A percentile compares a stretch with the other conserved stretches of the same genome.
Conservation (phyloP, 2,888 invertebrate species). For the Globia sparganii region DNA sequence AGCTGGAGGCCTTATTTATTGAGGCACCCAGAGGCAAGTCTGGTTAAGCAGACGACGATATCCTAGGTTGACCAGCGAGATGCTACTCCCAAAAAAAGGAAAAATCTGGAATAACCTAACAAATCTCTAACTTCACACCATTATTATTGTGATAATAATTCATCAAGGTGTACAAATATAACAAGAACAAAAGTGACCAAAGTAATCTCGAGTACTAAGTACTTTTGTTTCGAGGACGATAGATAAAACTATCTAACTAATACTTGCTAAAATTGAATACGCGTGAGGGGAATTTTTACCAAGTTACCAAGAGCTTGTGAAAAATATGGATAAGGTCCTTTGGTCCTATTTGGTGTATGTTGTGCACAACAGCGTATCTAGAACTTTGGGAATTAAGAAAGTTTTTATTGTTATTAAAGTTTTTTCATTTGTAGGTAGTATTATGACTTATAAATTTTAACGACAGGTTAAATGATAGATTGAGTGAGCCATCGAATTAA, state of each 20-base stretch:
- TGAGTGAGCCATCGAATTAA: background rate
- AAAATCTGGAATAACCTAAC: slow-evolving; percentile 3
- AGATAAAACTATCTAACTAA: slow-evolving; percentile 57
- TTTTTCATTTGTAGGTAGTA: background rate
- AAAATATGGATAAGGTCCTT: slow-evolving; percentile 36
- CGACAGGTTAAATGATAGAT: background rate
- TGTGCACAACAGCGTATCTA: slow-evolving; percentile 8
- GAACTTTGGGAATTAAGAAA: slow-evolving; percentile 33
- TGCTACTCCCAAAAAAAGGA: background rate
- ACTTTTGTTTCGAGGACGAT: slow-evolving; percentile 58
- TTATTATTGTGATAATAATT: slow-evolving; percentile 36
- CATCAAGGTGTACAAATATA: slow-evolving; percentile 37
- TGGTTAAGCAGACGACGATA: background rate
- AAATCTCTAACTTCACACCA: slow-evolving; percentile 8
- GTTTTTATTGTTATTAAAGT: slow-evolving; percentile 40
- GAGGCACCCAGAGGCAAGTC: background rate
- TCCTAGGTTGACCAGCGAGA: background rate
- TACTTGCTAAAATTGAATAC: slow-evolving; percentile 56
- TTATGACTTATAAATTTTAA: slow-evolving; percentile 5
- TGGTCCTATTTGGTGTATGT: too few relatives aligned
- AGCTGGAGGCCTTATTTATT: background rate
- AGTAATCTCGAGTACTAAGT: slow-evolving; percentile 64
- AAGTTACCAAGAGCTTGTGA: slow-evolving; percentile 41
- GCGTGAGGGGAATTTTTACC: slow-evolving; percentile 51
- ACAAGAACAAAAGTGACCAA: slow-evolving; percentile 51